Evolutionary conservation across 2,113 vertebrate genomes (phyloP), one percentile per base, ranked within the genome.

Genomic region (Triplophysa tibetana): DNA sequence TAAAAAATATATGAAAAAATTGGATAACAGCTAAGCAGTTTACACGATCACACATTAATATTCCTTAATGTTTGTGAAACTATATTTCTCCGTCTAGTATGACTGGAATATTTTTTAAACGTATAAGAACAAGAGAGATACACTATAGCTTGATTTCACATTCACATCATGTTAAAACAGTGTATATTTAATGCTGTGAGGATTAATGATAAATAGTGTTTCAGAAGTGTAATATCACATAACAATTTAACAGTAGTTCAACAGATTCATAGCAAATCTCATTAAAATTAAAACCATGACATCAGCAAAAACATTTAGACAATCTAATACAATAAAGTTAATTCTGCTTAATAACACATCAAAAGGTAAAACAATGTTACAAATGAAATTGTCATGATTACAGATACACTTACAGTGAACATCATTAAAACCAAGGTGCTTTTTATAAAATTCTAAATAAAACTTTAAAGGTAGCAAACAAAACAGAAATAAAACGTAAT

Each of bases 371-470:
- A 60, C 24, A 73, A 61, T 80, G 61, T 84, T 62, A 81, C 66
- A 69, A 24, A 67, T 62, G 68, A 61, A 65, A 56, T 1, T 29
- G 13, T 54, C 38, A 61, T 38, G 26, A 76, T 43, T 23, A 78
- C 81, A 61, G 60, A 26, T 41, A 77, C 45, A 72, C 41, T 65
- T 75, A 70, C 77, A 45, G 16, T 43, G 61, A 17, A 70, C 70
- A 72, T 63, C 24, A 24, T 16, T 6, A 73, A n/a, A 23, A 43
- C 21, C 23, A 84, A 81, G 69, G 69, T 84, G 79, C 82, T 79
- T 50, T 29, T 29, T 29, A 29, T 1, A 29, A 29, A 29, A 29
- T 29, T 29, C 26, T 29, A 45, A 43, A 21, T 2, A 8, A 23
- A 24, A 61, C 7, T 13, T 13, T 60, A 1, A 45, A 78, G 41